A percentile compares a stretch with the other conserved stretches of the same genome.
Conservation (phyloP, 2,797 vertebrate species). For the Margarornis squamiger region DNA sequence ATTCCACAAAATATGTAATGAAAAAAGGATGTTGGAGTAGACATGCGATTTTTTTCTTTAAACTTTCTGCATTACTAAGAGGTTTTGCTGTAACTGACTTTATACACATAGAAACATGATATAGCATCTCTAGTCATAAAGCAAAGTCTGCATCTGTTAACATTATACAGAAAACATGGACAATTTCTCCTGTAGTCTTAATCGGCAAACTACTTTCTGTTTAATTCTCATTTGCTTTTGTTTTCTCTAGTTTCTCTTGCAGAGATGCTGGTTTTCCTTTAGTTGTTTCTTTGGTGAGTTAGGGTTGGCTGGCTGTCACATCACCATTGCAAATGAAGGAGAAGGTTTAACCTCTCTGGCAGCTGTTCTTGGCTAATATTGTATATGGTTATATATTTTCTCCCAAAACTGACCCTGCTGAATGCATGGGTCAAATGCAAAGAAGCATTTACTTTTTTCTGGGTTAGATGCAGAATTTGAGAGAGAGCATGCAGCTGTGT, state of each 20-base stretch:
- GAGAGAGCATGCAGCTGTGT: background rate
- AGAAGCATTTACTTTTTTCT: background rate
- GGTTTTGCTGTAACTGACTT: background rate
- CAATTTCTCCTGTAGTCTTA: background rate
- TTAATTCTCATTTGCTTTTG: background rate
- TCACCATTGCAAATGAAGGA: background rate
- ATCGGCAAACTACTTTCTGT: background rate
- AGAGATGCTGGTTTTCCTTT: background rate
- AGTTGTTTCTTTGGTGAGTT: background rate
- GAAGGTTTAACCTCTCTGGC: background rate
- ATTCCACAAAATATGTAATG: background rate
- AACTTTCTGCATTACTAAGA: background rate
- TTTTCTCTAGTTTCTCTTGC: background rate
- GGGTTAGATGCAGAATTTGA: background rate
- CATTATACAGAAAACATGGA: accelerated
- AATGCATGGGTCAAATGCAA: background rate
- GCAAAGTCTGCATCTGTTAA: background rate
- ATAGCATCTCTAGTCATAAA: background rate
- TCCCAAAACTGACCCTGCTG: background rate
- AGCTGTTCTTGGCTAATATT: background rate
- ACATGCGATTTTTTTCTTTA: background rate
- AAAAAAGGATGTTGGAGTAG: background rate
- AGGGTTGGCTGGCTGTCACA: background rate
- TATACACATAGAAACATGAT: background rate
- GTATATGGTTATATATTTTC: background rate